These are phyloP conservation scores for Romanogobio albipinnatus DNA, from an alignment of 2,113 vertebrate species.

Conservation along the genomic window DNA sequence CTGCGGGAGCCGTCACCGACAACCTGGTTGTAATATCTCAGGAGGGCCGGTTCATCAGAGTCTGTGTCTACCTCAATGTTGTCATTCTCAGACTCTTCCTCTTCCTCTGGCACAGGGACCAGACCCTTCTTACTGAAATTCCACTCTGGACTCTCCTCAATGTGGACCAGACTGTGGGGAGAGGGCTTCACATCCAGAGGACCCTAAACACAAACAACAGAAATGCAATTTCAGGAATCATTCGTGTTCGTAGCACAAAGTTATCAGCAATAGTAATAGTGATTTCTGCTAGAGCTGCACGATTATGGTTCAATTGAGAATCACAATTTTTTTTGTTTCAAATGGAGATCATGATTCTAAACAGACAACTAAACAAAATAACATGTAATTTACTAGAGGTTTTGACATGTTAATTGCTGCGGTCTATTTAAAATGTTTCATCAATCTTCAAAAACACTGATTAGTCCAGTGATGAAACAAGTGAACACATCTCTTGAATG, in stretches of 20 bases:
- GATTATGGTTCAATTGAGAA: too few species aligned
- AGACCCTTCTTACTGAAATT: constrained; percentile 79
- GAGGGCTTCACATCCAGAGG: constrained; percentile 84
- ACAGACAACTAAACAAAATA: too few species aligned
- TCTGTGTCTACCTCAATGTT: constrained; percentile 70
- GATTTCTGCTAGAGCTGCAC: background rate
- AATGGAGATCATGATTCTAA: too few species aligned
- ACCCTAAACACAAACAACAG: constrained; percentile 60
- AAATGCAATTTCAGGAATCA: background rate
- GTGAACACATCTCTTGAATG: too few species aligned
- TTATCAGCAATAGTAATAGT: background rate
- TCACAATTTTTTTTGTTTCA: too few species aligned
- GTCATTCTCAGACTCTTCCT: constrained; percentile 73
- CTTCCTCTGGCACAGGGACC: constrained; percentile 81
- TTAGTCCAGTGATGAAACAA: too few species aligned
- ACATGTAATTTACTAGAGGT: too few species aligned
- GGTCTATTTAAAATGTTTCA: too few species aligned
- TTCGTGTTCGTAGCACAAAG: background rate
- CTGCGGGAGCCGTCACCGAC: constrained; percentile 81
- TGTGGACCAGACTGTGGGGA: constrained; percentile 87
- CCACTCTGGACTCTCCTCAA: constrained; percentile 80
- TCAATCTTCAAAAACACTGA: too few species aligned
- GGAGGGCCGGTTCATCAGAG: constrained; percentile 77
- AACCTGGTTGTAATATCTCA: constrained; percentile 88
- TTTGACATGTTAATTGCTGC: too few species aligned